Evolutionary conservation across 2,797 vertebrate species (phyloP), one percentile per base, ranked within the genome.

Genomic region (Mus spretus): DNA sequence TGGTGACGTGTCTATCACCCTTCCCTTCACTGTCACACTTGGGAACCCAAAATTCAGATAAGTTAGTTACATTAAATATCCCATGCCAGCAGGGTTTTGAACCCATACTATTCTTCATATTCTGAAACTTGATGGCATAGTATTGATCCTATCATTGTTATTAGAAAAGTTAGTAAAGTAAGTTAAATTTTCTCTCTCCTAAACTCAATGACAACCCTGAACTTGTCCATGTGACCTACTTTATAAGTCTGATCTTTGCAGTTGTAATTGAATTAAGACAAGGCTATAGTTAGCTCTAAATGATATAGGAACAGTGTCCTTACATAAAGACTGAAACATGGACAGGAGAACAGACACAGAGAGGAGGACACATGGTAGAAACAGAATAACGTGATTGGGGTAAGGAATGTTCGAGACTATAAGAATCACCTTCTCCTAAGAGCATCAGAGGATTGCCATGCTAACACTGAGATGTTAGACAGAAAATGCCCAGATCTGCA

Each of bases 171-270:
- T 74, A 67, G 44, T 34, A 13, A 24, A 80, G 24, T 88, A 13
- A 55, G 47, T 67, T 90, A 2, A 91, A 59, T 7, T 61, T 19
- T n/a, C 17, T 70, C 31, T 61, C 70, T 67, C 19, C 20, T 17
- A 81, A 82, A 89, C 72, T 94, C 83, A 89, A 1, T 12, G 44
- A n/a, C 20, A 31, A 53, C 19, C 28, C 20, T 75, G 63, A 95
- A 83, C 20, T 34, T 91, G 22, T 70, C 75, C 81, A 75, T 57
- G 6, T 81, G 37, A 86, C 17, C 53, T 93, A 79, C 70, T 79
- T 94, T 91, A 20, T 50, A 65, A 96, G 78, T 37, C 75, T 86
- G 8, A 9, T 72, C 28, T 95, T 94, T 87, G 24, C 9, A 90
- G 19, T 63, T 28, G 6, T 77, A 89, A 92, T 47, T 53, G 75